phyloP scores from a whole-genome alignment of 2,797 vertebrate genomes.

The Cuculus canorus region DNA sequence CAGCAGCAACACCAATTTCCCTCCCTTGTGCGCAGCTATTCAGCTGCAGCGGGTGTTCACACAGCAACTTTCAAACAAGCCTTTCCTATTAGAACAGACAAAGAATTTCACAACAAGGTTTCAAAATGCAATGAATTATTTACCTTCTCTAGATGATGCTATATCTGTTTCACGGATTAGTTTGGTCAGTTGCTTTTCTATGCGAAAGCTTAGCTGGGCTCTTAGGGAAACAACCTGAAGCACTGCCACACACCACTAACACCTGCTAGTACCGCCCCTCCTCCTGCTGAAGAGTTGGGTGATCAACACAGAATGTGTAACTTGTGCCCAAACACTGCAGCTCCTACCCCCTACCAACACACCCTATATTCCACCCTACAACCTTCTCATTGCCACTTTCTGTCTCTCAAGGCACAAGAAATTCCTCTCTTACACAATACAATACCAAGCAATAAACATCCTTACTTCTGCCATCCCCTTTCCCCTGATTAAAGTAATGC shows the following conservation, averaged over 20 bases:
- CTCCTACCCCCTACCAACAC: not conserved
- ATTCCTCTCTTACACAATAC: not conserved
- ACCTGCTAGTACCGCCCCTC: not conserved
- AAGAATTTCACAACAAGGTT: constrained; percentile 30
- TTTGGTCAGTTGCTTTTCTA: not conserved
- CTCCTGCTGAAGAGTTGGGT: not conserved
- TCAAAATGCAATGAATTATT: constrained; percentile 35
- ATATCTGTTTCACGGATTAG: not conserved
- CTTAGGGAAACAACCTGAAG: not conserved
- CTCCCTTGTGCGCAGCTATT: not conserved
- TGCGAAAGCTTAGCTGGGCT: not conserved
- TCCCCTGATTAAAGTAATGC: not conserved
- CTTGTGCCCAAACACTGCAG: not conserved
- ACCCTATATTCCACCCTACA: not conserved
- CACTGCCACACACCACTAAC: not conserved
- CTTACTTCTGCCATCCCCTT: not conserved
- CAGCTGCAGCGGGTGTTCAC: rapidly evolving
- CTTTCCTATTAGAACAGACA: not conserved
- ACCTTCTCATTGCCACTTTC: not conserved
- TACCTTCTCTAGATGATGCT: not conserved
- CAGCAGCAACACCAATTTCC: not conserved
- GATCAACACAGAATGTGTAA: not conserved
- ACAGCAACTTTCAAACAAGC: not conserved
- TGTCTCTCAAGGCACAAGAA: not conserved
- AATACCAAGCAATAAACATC: not conserved